phyloP scores from a whole-genome alignment of 1,140 invertebrate genomes.

The Hormaphis cornu region DNA sequence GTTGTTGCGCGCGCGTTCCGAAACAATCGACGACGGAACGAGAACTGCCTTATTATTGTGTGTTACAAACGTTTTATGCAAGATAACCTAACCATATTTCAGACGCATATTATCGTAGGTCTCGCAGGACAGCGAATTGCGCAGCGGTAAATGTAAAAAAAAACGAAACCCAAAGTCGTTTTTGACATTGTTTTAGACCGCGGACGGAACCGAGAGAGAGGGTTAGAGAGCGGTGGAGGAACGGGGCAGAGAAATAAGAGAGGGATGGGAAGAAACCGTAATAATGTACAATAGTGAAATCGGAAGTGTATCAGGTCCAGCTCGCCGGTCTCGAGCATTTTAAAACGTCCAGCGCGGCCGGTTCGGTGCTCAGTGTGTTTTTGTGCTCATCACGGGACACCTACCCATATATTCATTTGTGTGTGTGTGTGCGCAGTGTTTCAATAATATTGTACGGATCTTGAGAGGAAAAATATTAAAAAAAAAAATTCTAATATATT shows the following conservation, averaged over 20 bases:
- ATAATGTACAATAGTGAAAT: slow-evolving; percentile 3
- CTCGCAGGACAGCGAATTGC: not conserved
- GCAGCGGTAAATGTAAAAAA: not conserved
- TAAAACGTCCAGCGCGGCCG: slow-evolving; percentile 15
- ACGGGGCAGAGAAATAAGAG: not conserved
- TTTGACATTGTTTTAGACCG: too few relatives aligned
- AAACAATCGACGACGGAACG: slow-evolving; percentile 8
- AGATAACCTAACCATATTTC: too few relatives aligned
- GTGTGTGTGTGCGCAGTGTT: not conserved
- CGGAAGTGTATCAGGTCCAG: slow-evolving; percentile 19
- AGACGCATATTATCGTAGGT: too few relatives aligned
- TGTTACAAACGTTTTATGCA: too few relatives aligned
- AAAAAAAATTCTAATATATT: too few relatives aligned
- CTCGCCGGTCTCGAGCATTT: slow-evolving; percentile 10
- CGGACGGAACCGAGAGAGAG: not conserved
- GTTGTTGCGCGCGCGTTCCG: too few relatives aligned
- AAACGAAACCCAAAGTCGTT: not conserved
- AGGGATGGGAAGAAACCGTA: slow-evolving; percentile 10
- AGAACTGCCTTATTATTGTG: not conserved
- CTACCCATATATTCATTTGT: not conserved
- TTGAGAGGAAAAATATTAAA: not conserved
- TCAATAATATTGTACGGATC: not conserved
- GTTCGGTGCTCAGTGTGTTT: slow-evolving; percentile 13
- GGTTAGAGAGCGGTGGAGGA: not conserved
- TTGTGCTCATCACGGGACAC: not conserved